A percentile compares a stretch with the other conserved stretches of the same genome.
Evolutionary conservation across 2,113 vertebrate genomes (phyloP).

Genomic region (Phylloscopus trochiloides): DNA sequence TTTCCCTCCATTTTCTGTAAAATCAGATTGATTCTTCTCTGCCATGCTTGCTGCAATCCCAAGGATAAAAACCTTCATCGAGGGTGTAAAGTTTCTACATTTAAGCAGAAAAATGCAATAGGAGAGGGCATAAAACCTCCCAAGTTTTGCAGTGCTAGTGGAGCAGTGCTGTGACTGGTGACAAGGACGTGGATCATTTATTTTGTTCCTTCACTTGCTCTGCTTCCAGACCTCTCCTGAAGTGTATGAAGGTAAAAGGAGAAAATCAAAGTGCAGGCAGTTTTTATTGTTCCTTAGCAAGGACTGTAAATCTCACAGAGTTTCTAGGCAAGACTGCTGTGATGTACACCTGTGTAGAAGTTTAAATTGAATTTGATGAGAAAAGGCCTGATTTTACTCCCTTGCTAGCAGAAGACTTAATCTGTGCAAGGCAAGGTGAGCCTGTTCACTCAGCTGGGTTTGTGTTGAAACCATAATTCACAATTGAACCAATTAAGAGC

Average conservation of each 20-base stretch:
- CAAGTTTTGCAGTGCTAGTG: neutral
- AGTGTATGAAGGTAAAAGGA: neutral
- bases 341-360: neutral
- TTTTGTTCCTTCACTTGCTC: neutral
- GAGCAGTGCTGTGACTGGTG: neutral
- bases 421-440: neutral
- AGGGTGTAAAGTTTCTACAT: neutral
- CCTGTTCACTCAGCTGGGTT: neutral
- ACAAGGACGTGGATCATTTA: neutral
- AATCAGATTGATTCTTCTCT: neutral
- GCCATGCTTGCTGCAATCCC: neutral
- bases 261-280: neutral
- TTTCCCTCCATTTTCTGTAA: neutral
- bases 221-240: neutral
- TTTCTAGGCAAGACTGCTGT: neutral
- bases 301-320: neutral
- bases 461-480: neutral
- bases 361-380: neutral
- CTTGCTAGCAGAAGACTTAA: neutral
- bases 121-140: neutral
- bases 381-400: neutral
- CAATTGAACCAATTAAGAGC: neutral
- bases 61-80: neutral
- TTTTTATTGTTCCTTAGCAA: neutral
- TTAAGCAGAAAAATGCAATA: neutral